Base-by-base conservation (phyloP, 2,797 vertebrate genomes). In the Sebastes diploproa region DNA sequence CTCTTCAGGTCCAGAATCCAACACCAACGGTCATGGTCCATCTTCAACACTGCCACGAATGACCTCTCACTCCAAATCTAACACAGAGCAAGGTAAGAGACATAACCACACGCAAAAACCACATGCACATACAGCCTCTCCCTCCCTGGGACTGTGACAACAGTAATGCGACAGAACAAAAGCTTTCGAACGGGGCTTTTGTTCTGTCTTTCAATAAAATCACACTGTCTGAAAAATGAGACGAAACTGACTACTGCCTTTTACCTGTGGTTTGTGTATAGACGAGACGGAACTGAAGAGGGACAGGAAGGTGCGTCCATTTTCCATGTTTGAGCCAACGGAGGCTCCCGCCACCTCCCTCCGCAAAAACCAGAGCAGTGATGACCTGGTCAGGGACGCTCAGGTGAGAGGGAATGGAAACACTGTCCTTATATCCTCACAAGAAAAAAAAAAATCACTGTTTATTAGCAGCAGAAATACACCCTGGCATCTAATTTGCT, bases 291-390 rank as follows among this genome's bases (percentile, higher is more conserved):
- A 98, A 60, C 90, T 94, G 4, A 94, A 97, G 86, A 96, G 96
- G 69, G 98, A 99, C 90, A 97, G 95, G 84, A 98, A 97, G 76
- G 96, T 95, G 1, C 97, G 98, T 7, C 98, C 98, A 0, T 95
- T 96, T 81, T 99, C 98, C 0, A 99, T 99, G 98, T 97, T 99
- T 72, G 98, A 99, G 86, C 92, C 97, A 0, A 95, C 95, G 0
- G 98, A 98, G 18, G 83, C 81, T 9, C 86, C 94, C 5, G 70
- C 96, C 1, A 91, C 96, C 30, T 89, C 94, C 0, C 94, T 99
- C 72, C 95, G 97, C 69, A 99, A 99, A 76, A 99, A 99, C 92
- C 98, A 98, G 95, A 99, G 98, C 94, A 99, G 97, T 0, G 98
- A 99, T 79, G 98, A 99, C 84, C 96, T 99, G 55, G 92, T 98